Evolutionary conservation across 23 tunicate genomes (phyloP), one percentile per base, ranked within the genome.

Genomic region (Oikopleura dioica): DNA sequence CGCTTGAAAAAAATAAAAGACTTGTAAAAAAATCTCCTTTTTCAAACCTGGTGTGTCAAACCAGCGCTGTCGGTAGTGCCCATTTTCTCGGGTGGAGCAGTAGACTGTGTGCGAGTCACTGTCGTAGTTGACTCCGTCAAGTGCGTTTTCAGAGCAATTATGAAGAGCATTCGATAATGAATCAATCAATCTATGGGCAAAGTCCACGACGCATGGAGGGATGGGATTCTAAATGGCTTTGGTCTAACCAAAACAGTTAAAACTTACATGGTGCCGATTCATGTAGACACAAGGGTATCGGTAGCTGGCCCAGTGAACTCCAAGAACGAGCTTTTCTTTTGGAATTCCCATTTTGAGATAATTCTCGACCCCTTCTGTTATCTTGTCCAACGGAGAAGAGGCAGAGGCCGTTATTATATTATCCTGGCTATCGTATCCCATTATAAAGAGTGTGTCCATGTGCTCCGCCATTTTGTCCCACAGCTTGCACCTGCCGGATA

Each of bases 391-490:
- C 4, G 72, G 72, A 4, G 72, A 24, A 63, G 33, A 12, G 2
- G 72, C 72, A 23, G 72, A 63, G 33, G 72, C 72, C 16, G 72
- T 63, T 21, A 63, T 24, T 23, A 63, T 31, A 28, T 63, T 31
- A 63, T 12, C 26, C 26, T 63, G 72, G 5, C 30, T 12, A 63
- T 63, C 72, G 33, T 63, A 63, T 63, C 72, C 72, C 72, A 63
- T 63, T 28, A 63, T 28, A 63, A 63, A 63, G 4, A 63, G 5
- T 12, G 26, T 31, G 26, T 63, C 72, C 2, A 63, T 2, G 72
- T 63, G 26, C 33, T 63, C 33, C 2, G 72, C 72, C 72, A 63
- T 63, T 16, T 63, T 31, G 4, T 23, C 72, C 72, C 72, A 63
- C 4, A 12, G 72, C 33, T 63, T 63, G 26, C 72, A 63, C 5